Conservation (phyloP, 92 coral and sea anemone species). For the Parazoanthus darwini region DNA sequence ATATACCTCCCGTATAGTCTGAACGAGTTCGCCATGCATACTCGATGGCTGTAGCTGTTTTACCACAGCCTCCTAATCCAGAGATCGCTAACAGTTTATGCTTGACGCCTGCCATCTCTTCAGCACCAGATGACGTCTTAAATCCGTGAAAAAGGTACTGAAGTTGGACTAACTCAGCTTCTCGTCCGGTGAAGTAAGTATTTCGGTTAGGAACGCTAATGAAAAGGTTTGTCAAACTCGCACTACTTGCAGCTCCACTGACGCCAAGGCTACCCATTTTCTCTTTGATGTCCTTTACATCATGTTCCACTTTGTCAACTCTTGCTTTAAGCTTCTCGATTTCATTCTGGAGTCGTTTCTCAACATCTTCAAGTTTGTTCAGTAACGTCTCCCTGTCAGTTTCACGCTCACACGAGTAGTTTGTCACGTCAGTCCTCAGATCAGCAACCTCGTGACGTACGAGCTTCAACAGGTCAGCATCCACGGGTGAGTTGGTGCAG, state of each 20-base stretch:
- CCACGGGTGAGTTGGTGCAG: slow-evolving; percentile 9
- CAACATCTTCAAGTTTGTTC: not conserved
- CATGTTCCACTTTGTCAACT: not conserved
- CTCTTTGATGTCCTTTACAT: slow-evolving; percentile 12
- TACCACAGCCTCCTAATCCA: slow-evolving; percentile 61
- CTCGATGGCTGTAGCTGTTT: slow-evolving; percentile 58
- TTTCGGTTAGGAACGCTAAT: slow-evolving; percentile 24
- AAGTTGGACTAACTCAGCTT: not conserved
- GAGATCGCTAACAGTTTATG: slow-evolving; percentile 31
- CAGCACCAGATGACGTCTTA: not conserved
- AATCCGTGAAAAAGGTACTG: not conserved
- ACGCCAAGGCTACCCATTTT: not conserved
- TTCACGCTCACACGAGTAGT: slow-evolving; percentile 19
- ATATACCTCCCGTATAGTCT: slow-evolving; percentile 55
- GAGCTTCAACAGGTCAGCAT: not conserved
- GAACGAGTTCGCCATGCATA: slow-evolving; percentile 42
- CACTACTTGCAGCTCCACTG: not conserved
- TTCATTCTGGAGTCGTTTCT: not conserved
- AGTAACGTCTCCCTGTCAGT: not conserved
- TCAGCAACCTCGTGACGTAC: slow-evolving; percentile 8
- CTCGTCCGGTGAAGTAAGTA: slow-evolving; percentile 28
- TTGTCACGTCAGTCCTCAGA: not conserved
- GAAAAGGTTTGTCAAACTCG: not conserved
- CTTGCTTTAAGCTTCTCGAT: not conserved
- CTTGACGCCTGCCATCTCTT: not conserved